Percentiles rank a stretch among this genome's conserved stretches.
Conservation (phyloP, 2,113 vertebrate genomes). For the Leptodactylus fuscus region DNA sequence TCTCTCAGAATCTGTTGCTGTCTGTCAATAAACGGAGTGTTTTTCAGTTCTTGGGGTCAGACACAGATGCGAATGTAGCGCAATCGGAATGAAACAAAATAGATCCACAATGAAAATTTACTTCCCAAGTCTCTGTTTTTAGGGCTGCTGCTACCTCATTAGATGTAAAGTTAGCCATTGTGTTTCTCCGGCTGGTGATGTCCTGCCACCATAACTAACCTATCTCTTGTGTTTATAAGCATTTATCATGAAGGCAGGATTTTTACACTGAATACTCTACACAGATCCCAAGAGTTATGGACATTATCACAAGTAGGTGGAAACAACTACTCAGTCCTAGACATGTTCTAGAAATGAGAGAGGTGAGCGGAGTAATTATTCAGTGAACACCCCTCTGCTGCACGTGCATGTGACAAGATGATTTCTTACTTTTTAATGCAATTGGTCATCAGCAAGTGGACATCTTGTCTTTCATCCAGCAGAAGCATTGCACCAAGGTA, state of each 20-base stretch:
- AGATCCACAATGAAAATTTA: too few relatives aligned
- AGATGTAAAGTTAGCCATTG: too few relatives aligned
- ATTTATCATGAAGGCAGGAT: too few relatives aligned
- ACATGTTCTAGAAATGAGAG: not conserved
- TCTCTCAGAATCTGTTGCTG: too few relatives aligned
- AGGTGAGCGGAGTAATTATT: not conserved
- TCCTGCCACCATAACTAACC: too few relatives aligned
- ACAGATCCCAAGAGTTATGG: not conserved
- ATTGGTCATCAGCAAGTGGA: slow-evolving; percentile 99
- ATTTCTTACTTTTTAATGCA: slow-evolving; percentile 96
- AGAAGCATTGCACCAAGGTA: slow-evolving; percentile 98
- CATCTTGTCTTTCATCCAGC: slow-evolving; percentile 97
- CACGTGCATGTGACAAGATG: not conserved
- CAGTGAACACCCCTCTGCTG: not conserved
- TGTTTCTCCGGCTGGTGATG: too few relatives aligned
- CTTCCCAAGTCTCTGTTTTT: not conserved
- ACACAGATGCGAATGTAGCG: too few relatives aligned
- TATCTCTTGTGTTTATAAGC: too few relatives aligned
- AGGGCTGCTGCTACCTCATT: too few relatives aligned
- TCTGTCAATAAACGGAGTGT: too few relatives aligned
- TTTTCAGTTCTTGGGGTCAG: too few relatives aligned
- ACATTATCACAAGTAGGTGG: not conserved
- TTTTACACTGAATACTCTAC: not conserved
- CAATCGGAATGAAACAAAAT: too few relatives aligned
- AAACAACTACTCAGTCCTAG: not conserved